Base-by-base conservation (phyloP, 2,113 vertebrate genomes). In the Nematolebias whitei region DNA sequence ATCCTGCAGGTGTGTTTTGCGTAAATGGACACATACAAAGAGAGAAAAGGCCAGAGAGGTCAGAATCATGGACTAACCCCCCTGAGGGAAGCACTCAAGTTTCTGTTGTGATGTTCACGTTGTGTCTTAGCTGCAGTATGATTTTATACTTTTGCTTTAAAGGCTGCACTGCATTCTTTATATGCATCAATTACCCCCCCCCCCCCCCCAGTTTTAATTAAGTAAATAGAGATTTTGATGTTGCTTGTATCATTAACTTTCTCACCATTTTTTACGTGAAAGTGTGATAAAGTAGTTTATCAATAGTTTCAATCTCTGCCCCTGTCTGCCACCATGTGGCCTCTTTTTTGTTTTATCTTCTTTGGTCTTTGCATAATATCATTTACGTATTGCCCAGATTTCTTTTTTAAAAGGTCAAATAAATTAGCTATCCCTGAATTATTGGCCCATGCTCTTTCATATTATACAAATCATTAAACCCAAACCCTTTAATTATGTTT, bases 271-370 rank as follows among this genome's bases (percentile, higher is more conserved):
- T 23, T 12, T 24, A 16, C 38, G 40, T 40, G n/a, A 5, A 2
- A 35, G 15, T 19, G 15, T 29, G 12, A 44, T 10, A 20, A 20
- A 20, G 12, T 5, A 26, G 23, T 40, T 12, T 13, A 6, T 12
- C 18, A 13, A 24, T 44, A 13, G 52, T 44, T 49, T 15, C 13
- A n/a, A 20, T 14, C 12, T 18, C n/a, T 49, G 59, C 26, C 5
- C 62, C 24, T 32, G 43, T n/a, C 49, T 64, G 62, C 62, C 62
- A 53, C 62, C 62, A 35, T 64, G 62, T 64, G 62, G 62, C 39
- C 50, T 53, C 3, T 55, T 71, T 32, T n/a, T n/a, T 12, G 20
- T 59, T 23, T 4, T 24, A 59, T 32, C n/a, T 47, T 19, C 9
- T 50, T 23, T 12, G 2, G 2, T 24, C 7, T 15, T 50, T 16